Evolutionary conservation across 2,113 vertebrate genomes (phyloP).

Genomic region (Aix galericulata): DNA sequence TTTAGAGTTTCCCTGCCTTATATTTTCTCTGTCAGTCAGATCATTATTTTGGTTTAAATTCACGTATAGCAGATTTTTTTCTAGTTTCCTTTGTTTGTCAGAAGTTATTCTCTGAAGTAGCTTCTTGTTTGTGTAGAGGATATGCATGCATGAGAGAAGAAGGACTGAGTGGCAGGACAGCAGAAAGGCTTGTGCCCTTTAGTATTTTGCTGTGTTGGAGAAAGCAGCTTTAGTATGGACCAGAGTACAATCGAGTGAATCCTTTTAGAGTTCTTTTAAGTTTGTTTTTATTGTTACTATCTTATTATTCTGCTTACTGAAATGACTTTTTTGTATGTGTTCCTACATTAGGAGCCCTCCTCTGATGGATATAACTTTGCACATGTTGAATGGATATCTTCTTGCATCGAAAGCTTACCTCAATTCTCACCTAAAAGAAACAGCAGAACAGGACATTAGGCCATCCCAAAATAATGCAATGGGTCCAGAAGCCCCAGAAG

Average conservation of each 20-base stretch:
- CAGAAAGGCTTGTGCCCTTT: not conserved
- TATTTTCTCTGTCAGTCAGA: not conserved
- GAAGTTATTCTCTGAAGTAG: not conserved
- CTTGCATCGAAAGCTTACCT: constrained; percentile 96
- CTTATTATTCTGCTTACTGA: not conserved
- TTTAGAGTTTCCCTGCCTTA: not conserved
- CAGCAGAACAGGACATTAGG: constrained; percentile 89
- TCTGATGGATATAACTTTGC: constrained; percentile 94
- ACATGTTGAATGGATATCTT: constrained; percentile 96
- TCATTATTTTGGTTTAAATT: not conserved
- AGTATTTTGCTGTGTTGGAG: not conserved
- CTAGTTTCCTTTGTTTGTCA: not conserved
- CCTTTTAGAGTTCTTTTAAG: not conserved
- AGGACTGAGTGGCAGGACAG: not conserved
- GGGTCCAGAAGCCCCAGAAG: constrained; percentile 90
- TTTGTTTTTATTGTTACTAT: not conserved
- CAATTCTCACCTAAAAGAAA: constrained; percentile 94
- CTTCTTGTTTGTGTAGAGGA: not conserved
- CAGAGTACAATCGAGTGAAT: not conserved
- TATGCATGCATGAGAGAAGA: not conserved
- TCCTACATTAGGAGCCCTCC: constrained; percentile 86
- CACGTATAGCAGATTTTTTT: not conserved
- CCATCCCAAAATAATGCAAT: constrained; percentile 86
- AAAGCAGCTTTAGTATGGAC: not conserved
- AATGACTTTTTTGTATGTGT: not conserved